Percentiles rank a stretch among this genome's conserved stretches.
Evolutionary conservation across 2,113 vertebrate species (phyloP).

Genomic region (Tragelaphus scriptus): DNA sequence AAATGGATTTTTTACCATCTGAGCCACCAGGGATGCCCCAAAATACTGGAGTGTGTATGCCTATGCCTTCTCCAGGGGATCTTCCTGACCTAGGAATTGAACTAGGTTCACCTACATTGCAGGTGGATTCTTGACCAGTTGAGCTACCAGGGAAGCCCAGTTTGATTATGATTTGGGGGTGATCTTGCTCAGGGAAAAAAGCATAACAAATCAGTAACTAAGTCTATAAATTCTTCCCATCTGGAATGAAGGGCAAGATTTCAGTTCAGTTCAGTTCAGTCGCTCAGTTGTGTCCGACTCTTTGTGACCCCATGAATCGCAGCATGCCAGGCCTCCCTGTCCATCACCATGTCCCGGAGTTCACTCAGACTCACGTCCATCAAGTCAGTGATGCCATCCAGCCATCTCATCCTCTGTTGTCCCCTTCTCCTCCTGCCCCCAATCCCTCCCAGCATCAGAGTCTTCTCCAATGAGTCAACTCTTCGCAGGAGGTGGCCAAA

Average conservation of each 20-base stretch:
- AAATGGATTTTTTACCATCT: neutral
- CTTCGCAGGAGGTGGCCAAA: no score
- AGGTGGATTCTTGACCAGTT: neutral
- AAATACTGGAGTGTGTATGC: neutral
- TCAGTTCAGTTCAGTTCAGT: neutral
- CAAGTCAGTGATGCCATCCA: no score
- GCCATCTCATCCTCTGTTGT: no score
- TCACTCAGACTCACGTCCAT: no score
- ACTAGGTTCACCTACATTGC: neutral
- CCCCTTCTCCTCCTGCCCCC: no score
- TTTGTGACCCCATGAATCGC: no score
- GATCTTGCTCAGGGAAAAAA: neutral
- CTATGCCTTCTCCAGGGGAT: neutral
- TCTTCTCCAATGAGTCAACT: no score
- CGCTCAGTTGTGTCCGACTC: no score
- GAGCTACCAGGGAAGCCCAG: neutral
- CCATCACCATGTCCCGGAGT: no score
- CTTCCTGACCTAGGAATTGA: neutral
- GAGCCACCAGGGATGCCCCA: neutral
- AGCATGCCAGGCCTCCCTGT: no score
- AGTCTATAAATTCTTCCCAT: neutral
- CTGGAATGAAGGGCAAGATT: neutral
- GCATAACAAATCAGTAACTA: neutral
- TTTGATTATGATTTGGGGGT: conserved; percentile 21
- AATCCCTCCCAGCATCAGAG: no score